Evolutionary conservation across 2,797 vertebrate species (phyloP).

Genomic region (Pipistrellus nathusii): DNA sequence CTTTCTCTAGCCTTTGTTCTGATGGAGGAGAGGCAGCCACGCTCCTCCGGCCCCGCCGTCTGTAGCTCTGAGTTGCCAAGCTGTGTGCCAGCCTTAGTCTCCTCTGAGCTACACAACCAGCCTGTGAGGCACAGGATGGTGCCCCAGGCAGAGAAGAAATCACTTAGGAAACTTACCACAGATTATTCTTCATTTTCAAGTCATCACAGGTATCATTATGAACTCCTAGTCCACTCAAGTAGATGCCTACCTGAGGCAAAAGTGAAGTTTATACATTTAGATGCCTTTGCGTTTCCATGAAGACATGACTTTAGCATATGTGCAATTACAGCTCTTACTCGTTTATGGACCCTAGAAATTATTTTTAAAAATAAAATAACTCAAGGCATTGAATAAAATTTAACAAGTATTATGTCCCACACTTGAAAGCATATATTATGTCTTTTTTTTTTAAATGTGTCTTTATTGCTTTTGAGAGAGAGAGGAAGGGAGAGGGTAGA

Average conservation of each 20-base stretch:
- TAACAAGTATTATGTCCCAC: conserved; percentile 21
- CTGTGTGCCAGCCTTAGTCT: background rate
- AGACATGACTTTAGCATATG: background rate
- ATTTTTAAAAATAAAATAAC: conserved; percentile 31
- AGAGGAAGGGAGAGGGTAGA: no score
- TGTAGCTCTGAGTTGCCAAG: background rate
- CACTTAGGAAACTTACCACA: background rate
- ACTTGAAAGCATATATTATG: background rate
- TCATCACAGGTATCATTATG: background rate
- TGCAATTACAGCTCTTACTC: conserved; percentile 6
- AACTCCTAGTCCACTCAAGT: background rate
- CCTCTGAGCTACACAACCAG: background rate
- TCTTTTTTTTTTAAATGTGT: no score
- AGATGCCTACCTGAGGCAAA: conserved; percentile 16
- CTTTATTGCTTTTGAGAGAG: no score
- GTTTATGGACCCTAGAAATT: conserved; percentile 5
- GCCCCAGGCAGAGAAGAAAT: background rate
- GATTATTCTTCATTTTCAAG: background rate
- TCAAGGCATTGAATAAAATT: background rate
- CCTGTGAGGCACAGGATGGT: background rate
- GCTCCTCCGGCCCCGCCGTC: background rate
- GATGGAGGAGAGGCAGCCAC: background rate
- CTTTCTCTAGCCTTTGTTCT: background rate
- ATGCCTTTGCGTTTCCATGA: background rate
- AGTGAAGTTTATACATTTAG: conserved; percentile 23